Evolutionary conservation across 1,140 invertebrate species (phyloP), one percentile per base, ranked within the genome.

Genomic region (Drosophila virilis): DNA sequence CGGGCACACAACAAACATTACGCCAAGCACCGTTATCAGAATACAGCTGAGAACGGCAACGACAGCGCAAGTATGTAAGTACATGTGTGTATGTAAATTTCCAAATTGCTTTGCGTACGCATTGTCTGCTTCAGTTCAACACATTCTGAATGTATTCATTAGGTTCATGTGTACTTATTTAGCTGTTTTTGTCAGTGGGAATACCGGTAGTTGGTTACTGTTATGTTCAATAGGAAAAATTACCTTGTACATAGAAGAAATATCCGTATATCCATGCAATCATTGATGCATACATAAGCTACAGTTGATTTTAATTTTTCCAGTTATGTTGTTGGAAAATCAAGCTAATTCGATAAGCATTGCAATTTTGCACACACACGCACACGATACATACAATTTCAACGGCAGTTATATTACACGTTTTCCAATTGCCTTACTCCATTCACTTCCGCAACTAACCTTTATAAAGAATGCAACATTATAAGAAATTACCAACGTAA

Each of bases 271-370:
- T 80, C 74, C 73, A 80, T 83, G 76, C 65, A 86, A 66, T 43
- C 28, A 71, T 17, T 51, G n/a, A 4, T 58, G 28, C 15, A 33
- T 57, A 52, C 32, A 12, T 48, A 7, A 43, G 17, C 8, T 70
- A 71, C 38, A 74, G 72, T 74, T 69, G 17, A 33, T 9, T 58
- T 42, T 74, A 45, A 35, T 40, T 48, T 54, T 68, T 64, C 33
- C 40, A 57, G 33, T 59, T 32, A 37, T 62, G 35, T 69, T 33
- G 22, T 80, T 71, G 67, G 46, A 48, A 88, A 84, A 89, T 89
- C 80, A 89, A 70, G 83, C 83, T 89, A 83, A 89, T 74, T 74
- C 74, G 64, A 89, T 89, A 74, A 55, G 70, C 83, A 88, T 83
- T 88, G 84, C 84, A 89, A 64, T 80, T 77, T 82, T 38, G 57